Percentiles rank a stretch among this genome's conserved stretches.
These are phyloP conservation scores for Scaptomyza montana DNA, from an alignment of 1,140 invertebrate genomes.

Conservation along the genomic window DNA sequence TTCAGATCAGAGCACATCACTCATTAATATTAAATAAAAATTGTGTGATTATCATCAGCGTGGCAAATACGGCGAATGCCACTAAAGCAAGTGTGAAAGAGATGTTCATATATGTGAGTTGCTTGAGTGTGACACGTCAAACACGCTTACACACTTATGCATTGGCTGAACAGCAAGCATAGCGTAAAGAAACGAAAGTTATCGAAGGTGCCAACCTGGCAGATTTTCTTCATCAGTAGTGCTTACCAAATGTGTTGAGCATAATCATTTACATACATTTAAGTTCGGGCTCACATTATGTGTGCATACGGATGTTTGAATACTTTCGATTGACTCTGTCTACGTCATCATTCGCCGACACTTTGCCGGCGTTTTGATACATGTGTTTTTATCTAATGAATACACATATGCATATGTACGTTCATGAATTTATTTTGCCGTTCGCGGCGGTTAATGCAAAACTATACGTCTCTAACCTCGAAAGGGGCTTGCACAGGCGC, in stretches of 20 bases:
- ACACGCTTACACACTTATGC: conserved; percentile 53
- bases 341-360: conserved; percentile 52
- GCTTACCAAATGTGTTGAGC: conserved; percentile 13
- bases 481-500: conserved; percentile 38
- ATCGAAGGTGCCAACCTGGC: conserved; percentile 83
- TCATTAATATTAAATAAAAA: neutral
- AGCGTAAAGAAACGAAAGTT: conserved; percentile 75
- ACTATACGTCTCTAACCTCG: conserved; percentile 70
- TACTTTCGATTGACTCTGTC: conserved; percentile 11
- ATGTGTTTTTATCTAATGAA: conserved; percentile 39
- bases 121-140: conserved; percentile 73
- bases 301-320: conserved; percentile 14
- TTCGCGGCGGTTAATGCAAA: conserved; percentile 32
- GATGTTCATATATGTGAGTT: conserved; percentile 58
- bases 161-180: conserved; percentile 21
- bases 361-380: conserved; percentile 37
- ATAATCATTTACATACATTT: conserved; percentile 23
- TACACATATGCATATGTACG: neutral
- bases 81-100: conserved; percentile 64
- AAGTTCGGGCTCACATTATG: neutral
- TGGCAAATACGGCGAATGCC: conserved; percentile 67
- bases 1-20: neutral
- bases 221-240: conserved; percentile 67
- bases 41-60: conserved; percentile 60
- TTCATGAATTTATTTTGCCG: conserved; percentile 14